Percentiles rank a stretch among this genome's conserved stretches.
These are phyloP conservation scores for Bombus superbus DNA, from an alignment of 1,140 invertebrate species.

Conservation along the genomic window DNA sequence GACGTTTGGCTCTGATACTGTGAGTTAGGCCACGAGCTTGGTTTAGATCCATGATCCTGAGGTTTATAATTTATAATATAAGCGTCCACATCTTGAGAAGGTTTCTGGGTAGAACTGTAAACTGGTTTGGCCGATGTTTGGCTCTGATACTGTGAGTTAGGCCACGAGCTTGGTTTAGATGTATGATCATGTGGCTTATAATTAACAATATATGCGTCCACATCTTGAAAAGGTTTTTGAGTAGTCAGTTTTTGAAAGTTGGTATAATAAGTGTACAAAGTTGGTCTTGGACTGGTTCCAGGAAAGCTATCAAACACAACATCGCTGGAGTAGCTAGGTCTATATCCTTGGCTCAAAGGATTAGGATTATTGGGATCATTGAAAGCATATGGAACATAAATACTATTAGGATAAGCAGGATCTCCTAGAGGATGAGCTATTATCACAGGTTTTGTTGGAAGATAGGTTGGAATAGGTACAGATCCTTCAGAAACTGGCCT, in stretches of 20 bases:
- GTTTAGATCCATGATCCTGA: no score
- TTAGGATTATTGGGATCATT: slow-evolving; percentile 77
- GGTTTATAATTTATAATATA: no score
- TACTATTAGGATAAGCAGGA: slow-evolving; percentile 3
- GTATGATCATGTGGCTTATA: slow-evolving; percentile 20
- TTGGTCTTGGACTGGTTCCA: slow-evolving; percentile 50
- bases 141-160: neutral
- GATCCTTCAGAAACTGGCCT: no score
- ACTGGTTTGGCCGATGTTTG: neutral
- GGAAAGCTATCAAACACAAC: slow-evolving; percentile 64
- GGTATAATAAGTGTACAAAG: slow-evolving; percentile 64
- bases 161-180: neutral
- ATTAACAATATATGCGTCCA: slow-evolving; percentile 31
- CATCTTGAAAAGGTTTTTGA: slow-evolving; percentile 6
- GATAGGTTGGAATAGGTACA: neutral
- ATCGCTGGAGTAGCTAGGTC: slow-evolving; percentile 60
- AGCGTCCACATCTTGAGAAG: neutral
- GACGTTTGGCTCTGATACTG: neutral
- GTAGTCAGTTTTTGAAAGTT: slow-evolving; percentile 41
- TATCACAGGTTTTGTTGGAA: slow-evolving; percentile 40
- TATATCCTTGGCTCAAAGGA: slow-evolving; percentile 71
- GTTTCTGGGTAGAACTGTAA: slow-evolving; percentile 16
- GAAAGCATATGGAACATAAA: slow-evolving; percentile 72
- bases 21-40: no score
- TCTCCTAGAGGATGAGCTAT: slow-evolving; percentile 43